phyloP scores from a whole-genome alignment of 2,113 vertebrate genomes.

The Bujurquina vittata region DNA sequence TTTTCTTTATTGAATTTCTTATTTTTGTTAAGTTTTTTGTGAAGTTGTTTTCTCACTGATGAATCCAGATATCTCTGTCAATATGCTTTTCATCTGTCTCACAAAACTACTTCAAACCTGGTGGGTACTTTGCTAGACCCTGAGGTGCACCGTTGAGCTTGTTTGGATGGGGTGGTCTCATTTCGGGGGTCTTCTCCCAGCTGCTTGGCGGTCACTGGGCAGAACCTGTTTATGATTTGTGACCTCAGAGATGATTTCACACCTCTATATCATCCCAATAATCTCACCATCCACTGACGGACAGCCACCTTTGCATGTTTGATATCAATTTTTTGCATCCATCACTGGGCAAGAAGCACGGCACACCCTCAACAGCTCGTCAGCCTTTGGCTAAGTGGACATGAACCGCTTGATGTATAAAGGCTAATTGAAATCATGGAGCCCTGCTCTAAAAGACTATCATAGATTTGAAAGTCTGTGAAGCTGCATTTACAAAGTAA shows the following conservation, averaged over 20 bases:
- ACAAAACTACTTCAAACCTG: neutral
- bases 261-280: neutral
- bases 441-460: too few species aligned
- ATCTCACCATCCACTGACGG: neutral
- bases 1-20: constrained; percentile 4
- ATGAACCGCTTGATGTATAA: too few species aligned
- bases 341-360: neutral
- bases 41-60: neutral
- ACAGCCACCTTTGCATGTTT: neutral
- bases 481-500: too few species aligned
- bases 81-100: neutral
- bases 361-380: too few species aligned
- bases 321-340: neutral
- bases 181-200: too few species aligned
- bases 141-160: neutral
- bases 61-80: too few species aligned
- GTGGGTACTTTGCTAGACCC: neutral
- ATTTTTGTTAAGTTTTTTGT: constrained; percentile 6
- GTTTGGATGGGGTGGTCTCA: neutral
- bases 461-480: too few species aligned
- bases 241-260: neutral
- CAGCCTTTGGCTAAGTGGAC: too few species aligned
- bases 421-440: too few species aligned
- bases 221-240: neutral
- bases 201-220: too few species aligned